phyloP scores from a whole-genome alignment of 2,113 vertebrate species.

The Parus major region DNA sequence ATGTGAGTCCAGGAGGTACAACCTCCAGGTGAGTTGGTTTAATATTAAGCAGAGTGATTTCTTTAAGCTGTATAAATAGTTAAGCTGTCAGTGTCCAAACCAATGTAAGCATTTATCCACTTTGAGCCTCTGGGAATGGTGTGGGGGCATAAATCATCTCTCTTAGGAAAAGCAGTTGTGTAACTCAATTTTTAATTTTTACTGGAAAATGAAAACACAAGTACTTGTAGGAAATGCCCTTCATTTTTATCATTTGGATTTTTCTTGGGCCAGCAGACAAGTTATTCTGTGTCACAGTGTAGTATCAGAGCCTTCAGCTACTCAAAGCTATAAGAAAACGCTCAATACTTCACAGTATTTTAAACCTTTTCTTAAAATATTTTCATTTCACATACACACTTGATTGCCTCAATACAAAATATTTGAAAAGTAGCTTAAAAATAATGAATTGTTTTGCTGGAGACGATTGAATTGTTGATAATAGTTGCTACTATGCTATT shows the following conservation, averaged over 20 bases:
- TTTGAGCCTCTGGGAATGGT: background rate
- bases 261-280: background rate
- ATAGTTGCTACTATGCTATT: background rate
- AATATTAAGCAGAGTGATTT: background rate
- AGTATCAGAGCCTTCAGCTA: background rate
- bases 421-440: background rate
- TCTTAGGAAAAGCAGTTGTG: background rate
- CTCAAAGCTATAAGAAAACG: background rate
- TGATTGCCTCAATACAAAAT: background rate
- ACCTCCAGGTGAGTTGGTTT: background rate
- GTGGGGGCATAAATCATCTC: background rate
- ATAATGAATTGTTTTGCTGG: background rate
- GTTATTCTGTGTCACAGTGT: background rate
- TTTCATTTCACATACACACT: background rate
- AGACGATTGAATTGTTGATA: background rate
- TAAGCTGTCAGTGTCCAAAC: background rate
- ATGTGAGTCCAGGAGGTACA: background rate
- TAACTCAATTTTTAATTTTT: background rate
- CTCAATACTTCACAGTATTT: background rate
- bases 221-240: background rate
- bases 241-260: background rate
- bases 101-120: background rate
- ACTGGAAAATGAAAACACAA: background rate
- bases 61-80: background rate
- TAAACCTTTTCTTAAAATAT: background rate